Percentiles rank a stretch among this genome's conserved stretches.
Evolutionary conservation across 1,140 invertebrate genomes (phyloP).

Genomic region (Drosophila grimshawi): DNA sequence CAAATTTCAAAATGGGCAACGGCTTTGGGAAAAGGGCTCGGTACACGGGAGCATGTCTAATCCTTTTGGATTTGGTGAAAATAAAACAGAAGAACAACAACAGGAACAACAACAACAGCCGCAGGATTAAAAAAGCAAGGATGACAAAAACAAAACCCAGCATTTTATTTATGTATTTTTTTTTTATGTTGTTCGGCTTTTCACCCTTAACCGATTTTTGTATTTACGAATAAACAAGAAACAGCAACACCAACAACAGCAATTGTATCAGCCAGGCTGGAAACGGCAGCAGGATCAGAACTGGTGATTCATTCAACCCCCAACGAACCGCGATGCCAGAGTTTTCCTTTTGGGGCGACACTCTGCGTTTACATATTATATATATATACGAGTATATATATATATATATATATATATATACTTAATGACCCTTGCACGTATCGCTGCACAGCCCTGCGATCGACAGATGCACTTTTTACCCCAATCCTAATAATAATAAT

Average conservation of each 20-base stretch:
- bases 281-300: slow-evolving; percentile 1
- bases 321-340: not conserved
- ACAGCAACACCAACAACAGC: slow-evolving; percentile 25
- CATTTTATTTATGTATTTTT: not conserved
- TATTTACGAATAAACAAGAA: slow-evolving; percentile 33
- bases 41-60: slow-evolving; percentile 38
- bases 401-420: slow-evolving; percentile 37
- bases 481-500: slow-evolving; percentile 62
- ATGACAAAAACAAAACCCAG: slow-evolving; percentile 44
- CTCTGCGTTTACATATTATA: too few species aligned
- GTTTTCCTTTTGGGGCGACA: not conserved
- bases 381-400: not conserved
- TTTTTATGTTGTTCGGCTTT: not conserved
- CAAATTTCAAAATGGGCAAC: slow-evolving; percentile 1
- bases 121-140: slow-evolving; percentile 66
- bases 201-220: slow-evolving; percentile 37
- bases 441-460: slow-evolving; percentile 53
- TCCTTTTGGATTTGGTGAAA: slow-evolving; percentile 53
- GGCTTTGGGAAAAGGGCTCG: slow-evolving; percentile 4
- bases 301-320: slow-evolving; percentile 26
- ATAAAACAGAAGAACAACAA: slow-evolving; percentile 69
- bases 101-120: slow-evolving; percentile 1
- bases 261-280: not conserved
- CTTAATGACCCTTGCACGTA: slow-evolving; percentile 67
- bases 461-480: slow-evolving; percentile 75